phyloP scores from a whole-genome alignment of 2,888 invertebrate species.

The Opisthograptis luteolata region DNA sequence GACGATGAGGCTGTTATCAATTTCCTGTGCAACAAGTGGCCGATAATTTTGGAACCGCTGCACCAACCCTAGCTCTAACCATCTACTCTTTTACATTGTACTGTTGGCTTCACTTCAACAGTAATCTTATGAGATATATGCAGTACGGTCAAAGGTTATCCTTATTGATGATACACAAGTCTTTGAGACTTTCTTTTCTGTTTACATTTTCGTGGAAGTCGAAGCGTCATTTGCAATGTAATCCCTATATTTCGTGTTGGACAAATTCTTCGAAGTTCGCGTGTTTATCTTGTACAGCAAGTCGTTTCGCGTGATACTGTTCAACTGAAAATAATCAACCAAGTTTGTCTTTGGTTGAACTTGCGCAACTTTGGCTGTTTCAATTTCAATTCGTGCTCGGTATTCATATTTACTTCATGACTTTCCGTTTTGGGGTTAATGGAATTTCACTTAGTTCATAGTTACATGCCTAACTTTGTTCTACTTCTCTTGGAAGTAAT shows the following conservation, averaged over 20 bases:
- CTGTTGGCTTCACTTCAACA: constrained; percentile 36
- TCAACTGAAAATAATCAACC: constrained; percentile 70
- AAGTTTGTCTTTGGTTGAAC: constrained; percentile 61
- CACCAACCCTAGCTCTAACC: constrained; percentile 55
- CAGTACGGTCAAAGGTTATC: constrained; percentile 39
- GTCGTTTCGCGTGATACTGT: constrained; percentile 69
- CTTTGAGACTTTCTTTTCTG: constrained; percentile 35
- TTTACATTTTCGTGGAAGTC: constrained; percentile 58
- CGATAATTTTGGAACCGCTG: constrained; percentile 79
- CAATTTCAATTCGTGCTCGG: constrained; percentile 46
- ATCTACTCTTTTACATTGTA: constrained; percentile 54
- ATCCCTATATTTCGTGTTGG: constrained; percentile 64
- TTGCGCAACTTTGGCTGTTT: constrained; percentile 53
- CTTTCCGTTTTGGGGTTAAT: constrained; percentile 33
- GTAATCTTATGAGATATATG: constrained; percentile 46
- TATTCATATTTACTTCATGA: constrained; percentile 31
- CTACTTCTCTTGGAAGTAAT: background rate
- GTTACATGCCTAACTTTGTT: constrained; percentile 13
- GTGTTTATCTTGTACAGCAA: constrained; percentile 70
- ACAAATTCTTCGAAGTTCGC: constrained; percentile 73
- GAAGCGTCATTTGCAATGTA: constrained; percentile 59
- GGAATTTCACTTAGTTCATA: constrained; percentile 23
- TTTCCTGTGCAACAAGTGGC: constrained; percentile 81
- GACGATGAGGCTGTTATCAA: constrained; percentile 79
- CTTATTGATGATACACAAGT: constrained; percentile 15